A percentile compares a stretch with the other conserved stretches of the same genome.
Conservation (phyloP, 1,140 invertebrate species). For the Coelopa frigida region DNA sequence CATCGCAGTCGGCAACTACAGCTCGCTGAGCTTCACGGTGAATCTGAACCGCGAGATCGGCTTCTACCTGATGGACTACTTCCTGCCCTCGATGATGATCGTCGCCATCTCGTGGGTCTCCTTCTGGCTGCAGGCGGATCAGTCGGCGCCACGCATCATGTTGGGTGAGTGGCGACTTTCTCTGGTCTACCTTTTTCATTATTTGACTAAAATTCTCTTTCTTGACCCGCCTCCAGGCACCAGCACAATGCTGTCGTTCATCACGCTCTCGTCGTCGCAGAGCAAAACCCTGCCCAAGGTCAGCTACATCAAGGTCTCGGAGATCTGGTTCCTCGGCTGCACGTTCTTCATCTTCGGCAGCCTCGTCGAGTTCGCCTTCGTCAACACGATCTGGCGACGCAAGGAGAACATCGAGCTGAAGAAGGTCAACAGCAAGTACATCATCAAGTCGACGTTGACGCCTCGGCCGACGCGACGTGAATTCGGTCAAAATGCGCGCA, state of each 20-base stretch:
- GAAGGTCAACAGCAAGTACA: constrained; percentile 78
- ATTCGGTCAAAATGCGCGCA: constrained; percentile 51
- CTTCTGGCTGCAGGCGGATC: constrained; percentile 83
- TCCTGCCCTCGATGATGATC: constrained; percentile 80
- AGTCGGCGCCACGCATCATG: constrained; percentile 73
- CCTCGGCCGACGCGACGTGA: constrained; percentile 65
- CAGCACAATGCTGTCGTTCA: constrained; percentile 82
- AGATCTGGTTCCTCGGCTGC: constrained; percentile 81
- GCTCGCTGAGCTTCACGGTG: constrained; percentile 68
- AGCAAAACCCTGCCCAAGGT: constrained; percentile 74
- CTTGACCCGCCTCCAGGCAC: too few relatives aligned
- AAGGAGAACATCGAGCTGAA: constrained; percentile 76
- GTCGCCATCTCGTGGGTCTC: constrained; percentile 86
- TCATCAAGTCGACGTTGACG: constrained; percentile 72
- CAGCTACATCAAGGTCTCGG: constrained; percentile 82
- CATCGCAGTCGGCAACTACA: constrained; percentile 72
- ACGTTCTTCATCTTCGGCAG: constrained; percentile 78
- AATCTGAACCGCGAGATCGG: constrained; percentile 73
- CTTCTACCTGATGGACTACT: constrained; percentile 84
- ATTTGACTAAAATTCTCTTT: too few relatives aligned
- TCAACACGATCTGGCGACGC: constrained; percentile 79
- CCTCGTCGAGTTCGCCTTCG: constrained; percentile 80
- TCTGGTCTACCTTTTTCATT: too few relatives aligned
- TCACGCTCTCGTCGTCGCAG: constrained; percentile 73
- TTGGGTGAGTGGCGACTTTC: constrained; percentile 63